Evolutionary conservation across 2,113 vertebrate species (phyloP).

Genomic region (Serinus canaria): DNA sequence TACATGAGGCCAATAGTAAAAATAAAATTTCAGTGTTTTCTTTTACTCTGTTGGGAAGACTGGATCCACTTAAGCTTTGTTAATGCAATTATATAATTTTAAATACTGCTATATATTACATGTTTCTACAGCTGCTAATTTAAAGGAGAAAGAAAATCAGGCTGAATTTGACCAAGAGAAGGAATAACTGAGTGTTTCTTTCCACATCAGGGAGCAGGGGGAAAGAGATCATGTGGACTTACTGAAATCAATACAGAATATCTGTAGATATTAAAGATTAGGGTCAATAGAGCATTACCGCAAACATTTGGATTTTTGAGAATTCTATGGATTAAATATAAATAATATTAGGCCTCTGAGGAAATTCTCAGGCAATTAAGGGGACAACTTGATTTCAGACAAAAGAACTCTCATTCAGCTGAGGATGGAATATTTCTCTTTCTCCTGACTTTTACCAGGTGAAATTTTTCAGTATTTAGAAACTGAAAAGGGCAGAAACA

Average conservation of each 20-base stretch:
- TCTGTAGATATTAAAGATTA: not conserved
- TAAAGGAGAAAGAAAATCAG: not conserved
- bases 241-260: not conserved
- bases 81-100: not conserved
- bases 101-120: not conserved
- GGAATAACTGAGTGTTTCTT: not conserved
- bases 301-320: conserved; percentile 1
- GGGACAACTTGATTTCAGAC: not conserved
- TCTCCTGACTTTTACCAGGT: not conserved
- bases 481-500: not conserved
- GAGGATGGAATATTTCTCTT: not conserved
- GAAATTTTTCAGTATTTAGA: not conserved
- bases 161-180: not conserved
- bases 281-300: not conserved
- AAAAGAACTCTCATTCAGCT: not conserved
- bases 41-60: not conserved
- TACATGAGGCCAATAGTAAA: not conserved
- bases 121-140: not conserved
- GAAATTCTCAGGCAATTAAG: not conserved
- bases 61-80: not conserved
- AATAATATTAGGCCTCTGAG: not conserved
- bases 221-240: not conserved
- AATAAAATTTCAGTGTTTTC: not conserved
- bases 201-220: not conserved
- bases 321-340: not conserved